Evolutionary conservation across 1,140 invertebrate genomes (phyloP).

Genomic region (Oryctes rhinoceros): DNA sequence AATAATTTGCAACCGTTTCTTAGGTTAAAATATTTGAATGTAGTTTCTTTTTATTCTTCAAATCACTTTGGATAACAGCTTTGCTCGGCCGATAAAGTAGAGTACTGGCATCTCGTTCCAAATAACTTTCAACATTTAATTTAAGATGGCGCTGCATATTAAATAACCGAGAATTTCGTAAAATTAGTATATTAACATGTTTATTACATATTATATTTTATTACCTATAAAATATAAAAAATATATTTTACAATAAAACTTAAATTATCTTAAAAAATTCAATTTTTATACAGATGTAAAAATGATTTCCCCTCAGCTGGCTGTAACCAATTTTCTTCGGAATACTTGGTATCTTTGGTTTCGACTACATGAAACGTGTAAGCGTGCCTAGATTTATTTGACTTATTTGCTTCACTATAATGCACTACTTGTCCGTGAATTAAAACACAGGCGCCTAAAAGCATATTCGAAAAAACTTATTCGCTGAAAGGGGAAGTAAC

Average conservation of each 20-base stretch:
- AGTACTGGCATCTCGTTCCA: neutral
- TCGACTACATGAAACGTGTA: conserved; percentile 97
- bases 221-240: conserved; percentile 4
- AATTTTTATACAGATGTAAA: conserved; percentile 68
- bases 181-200: neutral
- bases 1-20: neutral
- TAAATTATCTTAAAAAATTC: conserved; percentile 23
- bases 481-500: neutral
- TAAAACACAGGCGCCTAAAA: conserved; percentile 83
- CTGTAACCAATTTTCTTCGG: conserved; percentile 88
- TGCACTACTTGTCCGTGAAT: conserved; percentile 95
- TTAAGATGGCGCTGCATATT: neutral
- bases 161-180: neutral
- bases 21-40: conserved; percentile 4
- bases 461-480: conserved; percentile 42
- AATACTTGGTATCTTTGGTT: conserved; percentile 76
- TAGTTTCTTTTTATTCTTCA: neutral
- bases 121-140: neutral
- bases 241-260: conserved; percentile 5
- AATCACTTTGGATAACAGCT: no score
- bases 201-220: neutral
- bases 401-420: conserved; percentile 87
- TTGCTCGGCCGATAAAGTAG: neutral
- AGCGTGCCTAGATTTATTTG: conserved; percentile 83
- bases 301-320: conserved; percentile 68